phyloP scores from a whole-genome alignment of 2,888 invertebrate species.

The Pycnomerus fuliginosus region DNA sequence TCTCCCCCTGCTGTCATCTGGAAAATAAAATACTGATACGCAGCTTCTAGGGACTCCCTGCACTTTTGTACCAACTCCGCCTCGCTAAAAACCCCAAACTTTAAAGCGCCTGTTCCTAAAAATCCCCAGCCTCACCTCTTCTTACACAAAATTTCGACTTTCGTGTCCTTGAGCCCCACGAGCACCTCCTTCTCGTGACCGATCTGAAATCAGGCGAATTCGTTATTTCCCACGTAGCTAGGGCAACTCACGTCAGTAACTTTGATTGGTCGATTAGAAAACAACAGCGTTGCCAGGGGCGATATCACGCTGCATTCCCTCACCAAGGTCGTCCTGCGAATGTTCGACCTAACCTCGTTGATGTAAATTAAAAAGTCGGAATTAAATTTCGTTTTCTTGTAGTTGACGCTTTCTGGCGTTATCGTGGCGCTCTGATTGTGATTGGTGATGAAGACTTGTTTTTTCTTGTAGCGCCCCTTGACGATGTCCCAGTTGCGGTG shows the following conservation, averaged over 20 bases:
- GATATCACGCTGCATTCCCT: slow-evolving; percentile 61
- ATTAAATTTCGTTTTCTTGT: slow-evolving; percentile 52
- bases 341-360: slow-evolving; percentile 58
- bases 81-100: slow-evolving; percentile 54
- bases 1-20: slow-evolving; percentile 44
- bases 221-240: slow-evolving; percentile 3
- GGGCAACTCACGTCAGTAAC: slow-evolving; percentile 38
- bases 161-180: slow-evolving; percentile 46
- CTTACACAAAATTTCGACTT: slow-evolving; percentile 49
- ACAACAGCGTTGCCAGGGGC: slow-evolving; percentile 61
- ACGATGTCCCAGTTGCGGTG: slow-evolving; percentile 55
- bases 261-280: slow-evolving; percentile 47
- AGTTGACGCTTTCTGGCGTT: slow-evolving; percentile 66
- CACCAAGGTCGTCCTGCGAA: slow-evolving; percentile 58
- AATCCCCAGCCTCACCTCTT: slow-evolving; percentile 44
- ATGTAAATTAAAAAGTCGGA: slow-evolving; percentile 59
- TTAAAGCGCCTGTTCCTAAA: slow-evolving; percentile 33
- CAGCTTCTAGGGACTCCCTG: slow-evolving; percentile 39
- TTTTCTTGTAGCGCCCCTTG: slow-evolving; percentile 57
- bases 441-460: slow-evolving; percentile 55
- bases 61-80: slow-evolving; percentile 47
- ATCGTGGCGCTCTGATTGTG: slow-evolving; percentile 60
- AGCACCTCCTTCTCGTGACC: slow-evolving; percentile 37
- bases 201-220: slow-evolving; percentile 29
- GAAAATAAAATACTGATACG: slow-evolving; percentile 43